These are phyloP conservation scores for Dendrocopos noguchii DNA, from an alignment of 2,113 vertebrate species.

Conservation along the genomic window DNA sequence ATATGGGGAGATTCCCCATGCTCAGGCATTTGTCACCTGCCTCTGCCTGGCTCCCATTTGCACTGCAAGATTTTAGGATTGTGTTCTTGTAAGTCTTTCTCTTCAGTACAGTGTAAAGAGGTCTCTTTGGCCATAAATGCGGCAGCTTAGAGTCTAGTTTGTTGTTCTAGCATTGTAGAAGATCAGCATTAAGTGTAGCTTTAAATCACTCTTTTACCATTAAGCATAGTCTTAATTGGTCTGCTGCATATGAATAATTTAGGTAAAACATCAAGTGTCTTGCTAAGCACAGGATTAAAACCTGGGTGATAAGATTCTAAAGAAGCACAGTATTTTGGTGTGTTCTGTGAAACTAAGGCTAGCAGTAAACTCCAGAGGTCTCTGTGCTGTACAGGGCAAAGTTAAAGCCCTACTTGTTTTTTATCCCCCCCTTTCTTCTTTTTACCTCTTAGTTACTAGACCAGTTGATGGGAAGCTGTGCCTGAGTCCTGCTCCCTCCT, in stretches of 20 bases:
- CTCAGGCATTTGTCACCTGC: neutral
- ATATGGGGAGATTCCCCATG: accelerated
- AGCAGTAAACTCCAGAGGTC: neutral
- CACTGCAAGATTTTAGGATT: neutral
- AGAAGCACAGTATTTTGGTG: neutral
- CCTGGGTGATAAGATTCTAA: neutral
- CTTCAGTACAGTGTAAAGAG: neutral
- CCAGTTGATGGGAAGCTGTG: slow-evolving; percentile 86
- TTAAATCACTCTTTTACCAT: neutral
- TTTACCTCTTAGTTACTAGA: slow-evolving; percentile 77
- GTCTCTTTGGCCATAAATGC: accelerated
- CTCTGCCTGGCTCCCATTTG: neutral
- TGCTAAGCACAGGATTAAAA: neutral
- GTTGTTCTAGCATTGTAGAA: neutral
- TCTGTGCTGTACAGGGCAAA: neutral
- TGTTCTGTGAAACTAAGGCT: neutral
- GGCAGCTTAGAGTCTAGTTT: neutral
- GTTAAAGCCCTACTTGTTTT: neutral
- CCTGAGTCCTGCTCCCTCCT: slow-evolving; percentile 73
- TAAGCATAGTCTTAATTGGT: neutral
- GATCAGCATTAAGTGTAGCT: neutral
- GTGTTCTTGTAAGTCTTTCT: neutral
- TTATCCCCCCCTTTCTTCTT: neutral
- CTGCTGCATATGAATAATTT: neutral
- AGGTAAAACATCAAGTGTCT: neutral